phyloP scores from a whole-genome alignment of 2,797 vertebrate genomes.

The Decapterus maruadsi region DNA sequence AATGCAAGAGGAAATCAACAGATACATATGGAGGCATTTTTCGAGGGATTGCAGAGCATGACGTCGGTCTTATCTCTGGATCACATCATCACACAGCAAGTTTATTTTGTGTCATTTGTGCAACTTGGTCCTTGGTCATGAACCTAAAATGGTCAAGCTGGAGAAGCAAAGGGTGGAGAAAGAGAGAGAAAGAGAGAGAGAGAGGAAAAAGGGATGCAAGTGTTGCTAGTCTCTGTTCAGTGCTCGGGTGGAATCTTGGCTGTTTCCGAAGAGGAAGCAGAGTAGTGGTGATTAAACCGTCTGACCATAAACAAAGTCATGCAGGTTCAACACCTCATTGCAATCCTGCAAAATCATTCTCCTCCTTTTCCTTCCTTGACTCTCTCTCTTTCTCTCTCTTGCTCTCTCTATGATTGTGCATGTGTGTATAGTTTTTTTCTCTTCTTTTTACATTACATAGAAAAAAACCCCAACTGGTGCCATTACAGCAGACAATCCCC shows the following conservation, averaged over 20 bases:
- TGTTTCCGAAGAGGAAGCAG: constrained; percentile 67
- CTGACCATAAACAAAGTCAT: constrained; percentile 75
- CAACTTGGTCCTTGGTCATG: constrained; percentile 38
- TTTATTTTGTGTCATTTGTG: constrained; percentile 31
- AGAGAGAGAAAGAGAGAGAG: constrained; percentile 23
- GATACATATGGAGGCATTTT: constrained; percentile 36
- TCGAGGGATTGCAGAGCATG: constrained; percentile 19
- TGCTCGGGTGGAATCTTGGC: constrained; percentile 77
- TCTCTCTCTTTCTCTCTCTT: neutral
- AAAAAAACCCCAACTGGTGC: neutral
- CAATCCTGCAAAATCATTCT: constrained; percentile 19
- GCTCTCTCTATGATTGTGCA: no score
- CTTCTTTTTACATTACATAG: no score
- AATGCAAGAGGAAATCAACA: constrained; percentile 7
- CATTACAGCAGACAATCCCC: neutral
- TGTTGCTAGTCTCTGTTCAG: constrained; percentile 66
- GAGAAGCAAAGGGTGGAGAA: constrained; percentile 36
- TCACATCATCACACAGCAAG: neutral
- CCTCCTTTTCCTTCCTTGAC: neutral
- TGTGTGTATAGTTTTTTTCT: no score
- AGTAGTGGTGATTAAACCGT: constrained; percentile 72
- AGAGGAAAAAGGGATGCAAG: constrained; percentile 25
- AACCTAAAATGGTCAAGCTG: constrained; percentile 59
- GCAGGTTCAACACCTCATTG: constrained; percentile 45
- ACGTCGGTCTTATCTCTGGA: constrained; percentile 21